These are phyloP conservation scores for Zaprionus gabonicus DNA, from an alignment of 1,140 invertebrate genomes.

Conservation along the genomic window DNA sequence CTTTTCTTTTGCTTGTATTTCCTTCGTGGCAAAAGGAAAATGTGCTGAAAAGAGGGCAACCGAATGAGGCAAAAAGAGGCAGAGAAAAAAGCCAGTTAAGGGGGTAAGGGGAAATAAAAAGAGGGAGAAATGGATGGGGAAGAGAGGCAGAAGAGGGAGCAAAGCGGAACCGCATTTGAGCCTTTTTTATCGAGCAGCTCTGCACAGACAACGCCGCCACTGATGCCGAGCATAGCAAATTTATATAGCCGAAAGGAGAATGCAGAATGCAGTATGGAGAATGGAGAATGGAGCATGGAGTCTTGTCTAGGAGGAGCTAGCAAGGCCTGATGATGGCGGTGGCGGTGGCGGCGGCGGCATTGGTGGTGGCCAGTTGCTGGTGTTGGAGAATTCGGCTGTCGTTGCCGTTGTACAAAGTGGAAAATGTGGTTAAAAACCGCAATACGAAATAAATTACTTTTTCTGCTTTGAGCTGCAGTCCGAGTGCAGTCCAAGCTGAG, in stretches of 20 bases:
- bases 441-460: slow-evolving; percentile 84
- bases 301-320: slow-evolving; percentile 41
- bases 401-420: slow-evolving; percentile 81
- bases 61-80: slow-evolving; percentile 16
- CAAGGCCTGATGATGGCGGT: slow-evolving; percentile 3
- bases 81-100: neutral
- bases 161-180: slow-evolving; percentile 80
- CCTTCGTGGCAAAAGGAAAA: slow-evolving; percentile 30
- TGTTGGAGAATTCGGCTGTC: slow-evolving; percentile 70
- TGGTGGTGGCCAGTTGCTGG: slow-evolving; percentile 7
- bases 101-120: slow-evolving; percentile 42
- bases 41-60: slow-evolving; percentile 53
- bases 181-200: slow-evolving; percentile 75
- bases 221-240: slow-evolving; percentile 44
- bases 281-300: slow-evolving; percentile 32
- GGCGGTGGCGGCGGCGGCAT: neutral
- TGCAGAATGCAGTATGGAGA: neutral
- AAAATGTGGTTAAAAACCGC: slow-evolving; percentile 83
- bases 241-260: slow-evolving; percentile 38
- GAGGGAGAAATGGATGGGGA: slow-evolving; percentile 42
- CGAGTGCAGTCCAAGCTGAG: slow-evolving; percentile 37
- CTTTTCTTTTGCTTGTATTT: slow-evolving; percentile 7
- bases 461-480: slow-evolving; percentile 76
- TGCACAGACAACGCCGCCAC: slow-evolving; percentile 53
- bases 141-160: neutral